phyloP scores from a whole-genome alignment of 2,888 invertebrate genomes.

The Lithophane semibrunnea region DNA sequence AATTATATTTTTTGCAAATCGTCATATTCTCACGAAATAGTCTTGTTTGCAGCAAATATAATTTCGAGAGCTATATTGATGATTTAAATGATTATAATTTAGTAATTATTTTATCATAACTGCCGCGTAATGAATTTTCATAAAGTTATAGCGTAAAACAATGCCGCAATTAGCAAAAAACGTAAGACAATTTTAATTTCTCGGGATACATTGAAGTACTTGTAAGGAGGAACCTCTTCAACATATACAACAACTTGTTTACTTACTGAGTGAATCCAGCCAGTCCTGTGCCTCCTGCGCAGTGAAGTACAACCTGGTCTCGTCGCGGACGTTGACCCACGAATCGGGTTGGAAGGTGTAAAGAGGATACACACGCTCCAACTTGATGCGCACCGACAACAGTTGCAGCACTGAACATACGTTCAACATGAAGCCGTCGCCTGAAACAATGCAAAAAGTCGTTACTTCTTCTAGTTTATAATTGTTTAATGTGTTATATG shows the following conservation, averaged over 20 bases:
- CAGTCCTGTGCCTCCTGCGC: slow-evolving; percentile 95
- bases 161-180: neutral
- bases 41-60: neutral
- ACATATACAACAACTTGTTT: neutral
- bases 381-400: slow-evolving; percentile 96
- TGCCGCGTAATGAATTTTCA: neutral
- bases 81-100: neutral
- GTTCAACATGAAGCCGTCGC: slow-evolving; percentile 99
- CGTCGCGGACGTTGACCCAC: slow-evolving; percentile 93
- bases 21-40: neutral
- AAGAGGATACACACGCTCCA: slow-evolving; percentile 96
- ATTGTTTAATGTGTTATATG: neutral
- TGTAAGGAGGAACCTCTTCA: neutral
- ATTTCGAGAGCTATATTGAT: neutral
- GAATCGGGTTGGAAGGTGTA: slow-evolving; percentile 96
- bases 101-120: neutral
- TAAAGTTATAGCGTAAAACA: too few relatives aligned
- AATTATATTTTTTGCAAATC: neutral
- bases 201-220: neutral
- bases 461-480: slow-evolving; percentile 10
- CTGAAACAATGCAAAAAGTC: slow-evolving; percentile 76
- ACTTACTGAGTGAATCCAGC: slow-evolving; percentile 92
- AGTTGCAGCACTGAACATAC: slow-evolving; percentile 97
- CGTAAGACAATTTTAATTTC: neutral
- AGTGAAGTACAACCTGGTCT: slow-evolving; percentile 95